phyloP scores from a whole-genome alignment of 2,797 vertebrate species.

The Acomys russatus region DNA sequence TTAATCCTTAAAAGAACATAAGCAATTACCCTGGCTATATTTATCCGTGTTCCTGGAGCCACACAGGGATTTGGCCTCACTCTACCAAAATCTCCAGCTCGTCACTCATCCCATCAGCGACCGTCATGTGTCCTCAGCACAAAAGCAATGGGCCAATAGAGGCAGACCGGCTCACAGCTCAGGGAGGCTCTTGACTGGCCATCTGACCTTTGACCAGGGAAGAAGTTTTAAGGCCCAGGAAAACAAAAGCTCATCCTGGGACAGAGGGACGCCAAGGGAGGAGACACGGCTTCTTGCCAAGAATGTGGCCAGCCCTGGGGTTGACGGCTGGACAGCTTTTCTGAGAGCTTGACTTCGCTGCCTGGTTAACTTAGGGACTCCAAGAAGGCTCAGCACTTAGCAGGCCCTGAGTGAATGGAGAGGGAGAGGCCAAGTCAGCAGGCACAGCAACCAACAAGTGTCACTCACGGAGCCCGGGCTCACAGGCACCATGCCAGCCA shows the following conservation, averaged over 20 bases:
- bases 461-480: background rate
- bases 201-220: constrained; percentile 52
- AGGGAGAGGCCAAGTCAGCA: background rate
- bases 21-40: constrained; percentile 81
- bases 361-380: background rate
- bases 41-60: constrained; percentile 82
- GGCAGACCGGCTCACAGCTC: background rate
- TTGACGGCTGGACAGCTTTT: background rate
- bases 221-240: constrained; percentile 46
- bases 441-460: background rate
- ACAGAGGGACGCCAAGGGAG: constrained; percentile 50
- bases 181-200: background rate
- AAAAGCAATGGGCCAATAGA: background rate
- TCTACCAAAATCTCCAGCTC: constrained; percentile 76
- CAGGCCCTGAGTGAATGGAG: background rate
- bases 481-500: background rate
- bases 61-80: constrained; percentile 81
- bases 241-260: constrained; percentile 67
- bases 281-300: constrained; percentile 67
- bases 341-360: constrained; percentile 1
- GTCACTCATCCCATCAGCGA: constrained; percentile 73
- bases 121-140: constrained; percentile 40
- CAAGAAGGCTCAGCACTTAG: background rate
- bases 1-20: constrained; percentile 84
- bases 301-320: constrained; percentile 31